Evolutionary conservation across 1,140 invertebrate species (phyloP), one percentile per base, ranked within the genome.

Genomic region (Drosophila gunungcola): DNA sequence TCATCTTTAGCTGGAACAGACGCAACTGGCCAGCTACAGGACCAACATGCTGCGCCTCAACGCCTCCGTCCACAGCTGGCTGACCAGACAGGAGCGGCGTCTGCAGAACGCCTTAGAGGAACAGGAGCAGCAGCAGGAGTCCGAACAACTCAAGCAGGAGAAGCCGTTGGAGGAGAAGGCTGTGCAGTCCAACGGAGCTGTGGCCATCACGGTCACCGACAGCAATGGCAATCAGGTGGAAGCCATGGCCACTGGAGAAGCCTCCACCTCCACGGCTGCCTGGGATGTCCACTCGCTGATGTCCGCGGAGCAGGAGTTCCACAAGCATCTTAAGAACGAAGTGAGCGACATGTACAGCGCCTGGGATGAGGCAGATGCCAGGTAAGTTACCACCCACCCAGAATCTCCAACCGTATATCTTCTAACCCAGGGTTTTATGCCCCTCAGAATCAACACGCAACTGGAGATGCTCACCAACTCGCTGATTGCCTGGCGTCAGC

Each of bases 291-390:
- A 81, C 16, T 83, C 86, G 32, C 39, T 93, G 21, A 81, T 89
- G 36, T 89, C 80, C 21, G 75, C 93, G 3, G 92, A 93, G 64
- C 85, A 91, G 42, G 92, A 93, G 79, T 93, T 93, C 58, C 92
- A 92, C 60, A 93, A 91, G 57, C 94, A 94, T 21, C 93, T 97
- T 43, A 96, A 96, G 74, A 94, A 95, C 42, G 95, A 96, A 42
- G 94, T 97, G 42, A 94, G 95, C 51, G 95, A 96, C 49, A 93
- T 97, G 72, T 96, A 97, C 70, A 93, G 95, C 29, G 94, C 96
- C 25, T 97, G 96, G 95, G 96, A 97, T 67, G 96, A 96, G 65
- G 94, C 95, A 0, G 94, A 95, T 92, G 94, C 96, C 92, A 95
- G 95, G 96, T 97, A 90, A 94, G 94, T 34, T 38, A 27, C 21